Percentiles rank a stretch among this genome's conserved stretches.
Evolutionary conservation across 2,888 invertebrate species (phyloP).

Genomic region (Dryomyza anilis): DNA sequence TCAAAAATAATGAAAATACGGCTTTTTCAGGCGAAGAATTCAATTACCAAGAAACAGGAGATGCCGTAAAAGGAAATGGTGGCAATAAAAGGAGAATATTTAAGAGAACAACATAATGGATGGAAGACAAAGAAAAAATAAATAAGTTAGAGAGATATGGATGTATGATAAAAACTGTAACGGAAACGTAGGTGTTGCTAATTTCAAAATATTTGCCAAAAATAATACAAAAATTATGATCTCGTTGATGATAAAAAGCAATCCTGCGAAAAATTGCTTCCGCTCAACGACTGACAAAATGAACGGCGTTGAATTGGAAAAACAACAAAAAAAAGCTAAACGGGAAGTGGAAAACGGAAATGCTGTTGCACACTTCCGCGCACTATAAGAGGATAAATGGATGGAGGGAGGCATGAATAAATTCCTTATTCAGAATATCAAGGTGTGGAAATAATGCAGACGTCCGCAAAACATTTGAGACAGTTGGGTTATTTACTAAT

Average conservation of each 20-base stretch:
- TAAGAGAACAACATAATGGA: too few species aligned
- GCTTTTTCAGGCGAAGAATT: too few species aligned
- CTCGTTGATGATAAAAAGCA: neutral
- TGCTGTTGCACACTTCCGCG: neutral
- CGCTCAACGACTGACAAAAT: neutral
- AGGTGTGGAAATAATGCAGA: neutral
- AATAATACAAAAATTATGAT: neutral
- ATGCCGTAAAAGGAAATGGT: too few species aligned
- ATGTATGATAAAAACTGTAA: neutral
- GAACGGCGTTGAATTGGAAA: neutral
- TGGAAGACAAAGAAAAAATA: too few species aligned
- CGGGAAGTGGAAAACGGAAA: neutral
- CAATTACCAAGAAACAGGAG: too few species aligned
- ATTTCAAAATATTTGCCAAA: neutral
- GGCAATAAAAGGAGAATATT: too few species aligned
- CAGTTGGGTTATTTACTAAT: too few species aligned
- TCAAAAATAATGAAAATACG: too few species aligned
- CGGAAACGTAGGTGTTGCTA: neutral
- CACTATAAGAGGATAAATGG: neutral
- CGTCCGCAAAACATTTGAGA: too few species aligned
- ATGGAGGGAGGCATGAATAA: neutral
- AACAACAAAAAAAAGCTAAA: neutral
- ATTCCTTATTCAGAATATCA: neutral
- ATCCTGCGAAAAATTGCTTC: constrained; percentile 9
- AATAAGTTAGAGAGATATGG: neutral